phyloP scores from a whole-genome alignment of 2,113 vertebrate genomes.

The Parus major region DNA sequence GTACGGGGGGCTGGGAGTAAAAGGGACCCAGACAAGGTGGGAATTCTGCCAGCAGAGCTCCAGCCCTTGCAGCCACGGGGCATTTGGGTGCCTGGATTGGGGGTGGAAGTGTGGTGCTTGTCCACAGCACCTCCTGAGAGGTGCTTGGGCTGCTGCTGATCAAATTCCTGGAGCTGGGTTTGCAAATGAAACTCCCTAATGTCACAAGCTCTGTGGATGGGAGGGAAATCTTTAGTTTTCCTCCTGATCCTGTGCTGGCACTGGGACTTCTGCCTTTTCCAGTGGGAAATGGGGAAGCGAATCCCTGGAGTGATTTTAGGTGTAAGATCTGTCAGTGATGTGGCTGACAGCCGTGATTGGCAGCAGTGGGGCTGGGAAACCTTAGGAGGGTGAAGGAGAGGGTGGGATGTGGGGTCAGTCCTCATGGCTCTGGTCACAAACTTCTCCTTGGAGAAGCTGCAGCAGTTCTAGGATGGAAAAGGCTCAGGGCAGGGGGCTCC shows the following conservation, averaged over 20 bases:
- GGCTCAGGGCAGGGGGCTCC: neutral
- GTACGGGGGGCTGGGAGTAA: constrained; percentile 40
- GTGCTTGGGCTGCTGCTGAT: neutral
- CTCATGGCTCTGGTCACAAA: neutral
- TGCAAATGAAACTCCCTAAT: neutral
- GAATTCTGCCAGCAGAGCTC: neutral
- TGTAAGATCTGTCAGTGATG: neutral
- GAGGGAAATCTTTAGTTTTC: neutral
- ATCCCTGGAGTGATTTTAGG: neutral
- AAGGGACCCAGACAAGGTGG: neutral
- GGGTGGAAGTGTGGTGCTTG: neutral
- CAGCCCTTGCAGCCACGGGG: neutral
- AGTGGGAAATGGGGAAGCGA: neutral
- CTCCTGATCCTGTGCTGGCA: neutral
- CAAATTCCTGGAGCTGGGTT: neutral
- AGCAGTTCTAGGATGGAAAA: neutral
- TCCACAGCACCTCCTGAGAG: neutral
- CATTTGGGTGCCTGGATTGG: neutral
- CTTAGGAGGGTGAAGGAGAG: neutral
- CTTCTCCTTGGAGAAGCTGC: neutral
- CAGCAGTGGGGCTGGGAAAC: neutral
- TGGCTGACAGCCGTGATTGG: accelerated
- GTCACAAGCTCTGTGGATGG: neutral
- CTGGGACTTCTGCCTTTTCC: neutral
- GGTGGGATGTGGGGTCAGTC: neutral